These are phyloP conservation scores for Carassius carassius DNA, from an alignment of 2,113 vertebrate genomes.

Conservation along the genomic window DNA sequence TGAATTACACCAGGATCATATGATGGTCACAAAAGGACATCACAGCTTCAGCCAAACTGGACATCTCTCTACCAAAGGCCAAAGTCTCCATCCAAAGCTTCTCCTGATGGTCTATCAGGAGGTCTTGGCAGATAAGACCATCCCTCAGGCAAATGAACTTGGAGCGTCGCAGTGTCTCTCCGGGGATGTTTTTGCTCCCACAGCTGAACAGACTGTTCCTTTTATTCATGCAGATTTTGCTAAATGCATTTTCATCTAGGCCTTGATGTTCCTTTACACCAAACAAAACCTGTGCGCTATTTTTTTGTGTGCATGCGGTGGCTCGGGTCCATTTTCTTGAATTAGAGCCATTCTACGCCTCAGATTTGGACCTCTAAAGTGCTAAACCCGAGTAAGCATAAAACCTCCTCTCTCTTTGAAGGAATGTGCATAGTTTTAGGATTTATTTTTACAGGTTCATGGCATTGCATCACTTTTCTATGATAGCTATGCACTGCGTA, in stretches of 20 bases:
- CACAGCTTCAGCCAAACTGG: conserved; percentile 25
- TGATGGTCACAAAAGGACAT: conserved; percentile 27
- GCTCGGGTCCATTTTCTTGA: conserved; percentile 11
- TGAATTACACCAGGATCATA: not conserved
- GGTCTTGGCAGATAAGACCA: conserved; percentile 31
- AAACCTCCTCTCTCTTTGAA: not conserved
- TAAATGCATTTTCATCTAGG: conserved; percentile 65
- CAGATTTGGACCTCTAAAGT: not conserved
- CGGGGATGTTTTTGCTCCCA: conserved; percentile 57
- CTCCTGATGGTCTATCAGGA: conserved; percentile 35
- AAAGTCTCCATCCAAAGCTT: not conserved
- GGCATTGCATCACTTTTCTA: not conserved
- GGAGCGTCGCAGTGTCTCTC: conserved; percentile 51
- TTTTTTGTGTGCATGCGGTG: not conserved
- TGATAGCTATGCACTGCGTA: not conserved
- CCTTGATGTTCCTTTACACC: conserved; percentile 62
- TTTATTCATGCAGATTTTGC: conserved; percentile 62
- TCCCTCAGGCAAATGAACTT: conserved; percentile 33
- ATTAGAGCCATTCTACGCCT: not conserved
- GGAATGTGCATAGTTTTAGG: not conserved
- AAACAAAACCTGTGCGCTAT: conserved; percentile 44
- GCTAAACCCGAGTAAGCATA: not conserved
- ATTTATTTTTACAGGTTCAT: not conserved
- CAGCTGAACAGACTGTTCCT: conserved; percentile 62
- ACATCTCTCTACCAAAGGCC: conserved; percentile 21